Conservation (phyloP, 2,797 vertebrate genomes). For the Helicolenus hilgendorfi region DNA sequence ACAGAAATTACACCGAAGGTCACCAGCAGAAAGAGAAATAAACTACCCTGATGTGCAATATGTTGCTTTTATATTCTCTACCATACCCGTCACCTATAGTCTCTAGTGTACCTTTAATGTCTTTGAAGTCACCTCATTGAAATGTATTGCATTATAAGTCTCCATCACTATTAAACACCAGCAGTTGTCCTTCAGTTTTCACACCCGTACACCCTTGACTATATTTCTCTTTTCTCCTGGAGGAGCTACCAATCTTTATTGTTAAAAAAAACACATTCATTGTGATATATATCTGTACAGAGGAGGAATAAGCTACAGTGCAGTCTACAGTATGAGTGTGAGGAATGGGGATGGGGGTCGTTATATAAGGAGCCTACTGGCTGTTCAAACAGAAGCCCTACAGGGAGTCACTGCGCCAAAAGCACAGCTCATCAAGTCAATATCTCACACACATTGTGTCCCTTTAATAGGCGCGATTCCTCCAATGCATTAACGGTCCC, state of each 20-base stretch:
- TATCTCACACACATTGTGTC: constrained; percentile 43
- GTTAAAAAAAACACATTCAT: constrained; percentile 17
- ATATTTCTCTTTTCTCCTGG: background rate
- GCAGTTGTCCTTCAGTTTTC: background rate
- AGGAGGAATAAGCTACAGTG: constrained; percentile 52
- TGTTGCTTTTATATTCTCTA: background rate
- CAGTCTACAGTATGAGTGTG: constrained; percentile 68
- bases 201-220: background rate
- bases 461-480: constrained; percentile 28
- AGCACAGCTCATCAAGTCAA: constrained; percentile 58
- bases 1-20: constrained; percentile 19
- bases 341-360: constrained; percentile 29
- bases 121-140: background rate
- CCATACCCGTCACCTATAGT: background rate
- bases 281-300: constrained; percentile 49
- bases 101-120: background rate
- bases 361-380: constrained; percentile 65
- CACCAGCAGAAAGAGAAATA: constrained; percentile 13
- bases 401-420: constrained; percentile 55
- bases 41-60: background rate
- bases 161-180: background rate
- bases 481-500: constrained; percentile 1
- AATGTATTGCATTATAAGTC: constrained; percentile 1
- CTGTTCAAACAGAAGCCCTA: constrained; percentile 41
- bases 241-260: constrained; percentile 14